Base-by-base conservation (phyloP, 2,888 invertebrate species). In the Drosophila koepferae region DNA sequence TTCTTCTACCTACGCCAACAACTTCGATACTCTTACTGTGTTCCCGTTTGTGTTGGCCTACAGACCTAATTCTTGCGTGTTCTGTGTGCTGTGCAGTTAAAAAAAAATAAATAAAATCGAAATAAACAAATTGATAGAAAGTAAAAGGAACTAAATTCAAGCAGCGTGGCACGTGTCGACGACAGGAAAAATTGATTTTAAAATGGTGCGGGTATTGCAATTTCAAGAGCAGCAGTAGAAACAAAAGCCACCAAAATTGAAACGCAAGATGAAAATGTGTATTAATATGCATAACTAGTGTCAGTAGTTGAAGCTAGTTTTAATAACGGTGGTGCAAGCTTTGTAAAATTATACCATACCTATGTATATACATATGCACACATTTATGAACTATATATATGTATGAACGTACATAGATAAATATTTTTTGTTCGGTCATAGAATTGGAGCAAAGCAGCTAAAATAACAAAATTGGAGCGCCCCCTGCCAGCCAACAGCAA, bases 1-100 rank as follows among this genome's bases (percentile, higher is more conserved):
- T 83, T 82, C 90, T 86, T 86, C 85, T 89, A 82, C 90, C 86
- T 86, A 89, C 90, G 86, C 86, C 86, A 90, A 86, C 90, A 90
- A 81, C 81, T 85, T 89, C 84, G 75, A 81, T 75, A 69, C 77
- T 82, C 72, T 82, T 90, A 88, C 89, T 88, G 89, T 90, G 89
- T 82, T 89, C 89, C 89, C 87, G 85, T 89, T 89, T 85, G 86
- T 77, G 77, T 81, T 89, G 90, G 85, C 91, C 90, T 88, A 86
- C 82, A 90, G 90, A 87, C 86, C 86, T 80, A 90, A 90, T 87
- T 87, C 81, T 88, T 75, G 82, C 82, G 74, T 86, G 86, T 82
- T 80, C 76, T 85, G 80, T 77, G 72, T 71, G 61, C 77, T 82
- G 80, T 79, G 85, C 72, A 85, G 87, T 84, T 85, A 70, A 85